These are phyloP conservation scores for Hipparchia semele DNA, from an alignment of 2,888 invertebrate genomes.

Conservation along the genomic window DNA sequence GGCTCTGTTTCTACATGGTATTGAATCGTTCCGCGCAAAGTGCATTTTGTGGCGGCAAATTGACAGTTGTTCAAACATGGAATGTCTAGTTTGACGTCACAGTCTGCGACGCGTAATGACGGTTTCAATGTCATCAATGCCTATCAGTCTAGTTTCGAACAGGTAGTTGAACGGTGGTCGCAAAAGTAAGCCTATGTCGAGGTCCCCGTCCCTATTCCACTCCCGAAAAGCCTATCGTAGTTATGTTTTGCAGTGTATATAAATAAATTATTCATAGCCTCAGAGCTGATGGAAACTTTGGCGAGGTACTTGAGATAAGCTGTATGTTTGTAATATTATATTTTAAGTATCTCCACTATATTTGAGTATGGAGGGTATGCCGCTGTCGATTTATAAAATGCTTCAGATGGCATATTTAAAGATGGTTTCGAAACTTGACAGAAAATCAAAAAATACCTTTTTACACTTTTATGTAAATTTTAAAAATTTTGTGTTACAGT, in stretches of 20 bases:
- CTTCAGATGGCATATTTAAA: background rate
- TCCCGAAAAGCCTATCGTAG: constrained; percentile 48
- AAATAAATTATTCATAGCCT: constrained; percentile 29
- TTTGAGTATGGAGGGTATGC: background rate
- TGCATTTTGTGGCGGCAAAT: background rate
- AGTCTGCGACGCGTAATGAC: background rate
- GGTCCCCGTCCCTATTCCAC: constrained; percentile 45
- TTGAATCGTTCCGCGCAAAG: background rate
- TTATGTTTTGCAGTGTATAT: constrained; percentile 56
- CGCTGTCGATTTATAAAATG: background rate
- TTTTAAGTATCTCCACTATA: background rate
- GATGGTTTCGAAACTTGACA: background rate
- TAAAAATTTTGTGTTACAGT: background rate
- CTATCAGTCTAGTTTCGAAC: constrained; percentile 20
- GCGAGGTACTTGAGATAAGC: background rate
- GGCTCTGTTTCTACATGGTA: background rate
- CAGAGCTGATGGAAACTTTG: background rate
- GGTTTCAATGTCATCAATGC: background rate
- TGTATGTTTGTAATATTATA: background rate
- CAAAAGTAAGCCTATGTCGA: constrained; percentile 68
- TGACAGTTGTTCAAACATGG: background rate
- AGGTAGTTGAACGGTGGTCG: constrained; percentile 63
- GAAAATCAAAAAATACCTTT: background rate
- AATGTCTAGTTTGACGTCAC: background rate
- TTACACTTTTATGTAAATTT: background rate